Evolutionary conservation across 2,113 vertebrate species (phyloP).

Genomic region (Arenaria interpres): DNA sequence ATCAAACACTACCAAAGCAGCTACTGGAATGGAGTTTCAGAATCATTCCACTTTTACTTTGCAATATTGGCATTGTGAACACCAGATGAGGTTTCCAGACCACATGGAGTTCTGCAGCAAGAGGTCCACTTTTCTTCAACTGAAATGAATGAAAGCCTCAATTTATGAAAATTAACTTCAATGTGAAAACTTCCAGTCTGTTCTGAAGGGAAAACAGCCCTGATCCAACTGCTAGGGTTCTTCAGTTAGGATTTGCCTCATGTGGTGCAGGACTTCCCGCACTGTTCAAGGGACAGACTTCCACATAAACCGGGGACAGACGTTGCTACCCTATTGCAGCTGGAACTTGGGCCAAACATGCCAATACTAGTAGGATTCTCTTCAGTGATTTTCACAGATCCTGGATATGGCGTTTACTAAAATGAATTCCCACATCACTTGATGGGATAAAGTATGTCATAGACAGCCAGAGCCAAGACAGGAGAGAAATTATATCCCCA

Average conservation of each 20-base stretch:
- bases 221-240: background rate
- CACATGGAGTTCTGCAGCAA: background rate
- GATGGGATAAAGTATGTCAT: background rate
- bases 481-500: background rate
- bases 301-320: background rate
- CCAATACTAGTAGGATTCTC: background rate
- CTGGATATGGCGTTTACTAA: background rate
- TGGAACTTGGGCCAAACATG: background rate
- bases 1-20: background rate
- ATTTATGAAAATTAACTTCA: background rate
- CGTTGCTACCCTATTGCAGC: background rate
- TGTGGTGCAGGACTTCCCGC: background rate
- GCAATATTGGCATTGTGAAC: background rate
- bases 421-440: background rate
- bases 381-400: background rate
- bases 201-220: background rate
- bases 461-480: background rate
- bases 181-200: background rate
- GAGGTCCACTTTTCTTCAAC: background rate
- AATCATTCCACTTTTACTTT: background rate
- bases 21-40: background rate
- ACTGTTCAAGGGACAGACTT: background rate
- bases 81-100: background rate
- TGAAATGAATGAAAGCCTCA: background rate
- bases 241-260: background rate